Percentiles rank a stretch among this genome's conserved stretches.
These are phyloP conservation scores for Oxyscelio sp. DNA, from an alignment of 2,888 invertebrate genomes.

Conservation along the genomic window DNA sequence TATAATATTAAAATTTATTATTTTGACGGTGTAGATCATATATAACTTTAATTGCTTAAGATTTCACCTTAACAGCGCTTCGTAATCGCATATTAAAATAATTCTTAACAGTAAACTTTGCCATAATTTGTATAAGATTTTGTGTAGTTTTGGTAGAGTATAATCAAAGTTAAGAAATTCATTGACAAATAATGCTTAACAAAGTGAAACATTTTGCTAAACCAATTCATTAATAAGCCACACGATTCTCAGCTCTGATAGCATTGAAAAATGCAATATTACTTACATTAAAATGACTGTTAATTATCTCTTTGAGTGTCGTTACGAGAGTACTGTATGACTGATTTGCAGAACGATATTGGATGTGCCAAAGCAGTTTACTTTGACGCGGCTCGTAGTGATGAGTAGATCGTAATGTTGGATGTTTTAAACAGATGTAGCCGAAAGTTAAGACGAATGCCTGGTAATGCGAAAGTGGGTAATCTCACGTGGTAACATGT, in stretches of 20 bases:
- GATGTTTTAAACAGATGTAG: too few species aligned
- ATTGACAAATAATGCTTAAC: too few species aligned
- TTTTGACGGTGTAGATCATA: too few species aligned
- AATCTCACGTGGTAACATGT: conserved; percentile 99
- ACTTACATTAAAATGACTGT: neutral
- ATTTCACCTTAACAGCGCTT: conserved; percentile 64
- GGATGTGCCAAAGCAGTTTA: conserved; percentile 56
- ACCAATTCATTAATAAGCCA: too few species aligned
- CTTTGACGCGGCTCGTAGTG: conserved; percentile 31
- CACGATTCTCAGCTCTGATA: conserved; percentile 17
- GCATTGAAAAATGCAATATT: neutral
- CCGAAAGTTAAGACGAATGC: conserved; percentile 71
- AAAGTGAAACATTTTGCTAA: too few species aligned
- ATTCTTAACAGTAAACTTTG: conserved; percentile 41
- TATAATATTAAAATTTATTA: too few species aligned
- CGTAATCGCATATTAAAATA: conserved; percentile 42
- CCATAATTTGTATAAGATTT: too few species aligned
- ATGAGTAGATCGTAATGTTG: conserved; percentile 37
- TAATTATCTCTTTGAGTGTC: neutral
- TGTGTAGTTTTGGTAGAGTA: neutral
- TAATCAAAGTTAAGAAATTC: conserved; percentile 14
- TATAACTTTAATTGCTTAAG: too few species aligned
- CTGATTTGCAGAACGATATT: conserved; percentile 50
- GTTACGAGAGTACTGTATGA: conserved; percentile 25
- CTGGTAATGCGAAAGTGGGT: conserved; percentile 90